Evolutionary conservation across 1,140 invertebrate species (phyloP), one percentile per base, ranked within the genome.

Genomic region (Hesperophylax magnus): DNA sequence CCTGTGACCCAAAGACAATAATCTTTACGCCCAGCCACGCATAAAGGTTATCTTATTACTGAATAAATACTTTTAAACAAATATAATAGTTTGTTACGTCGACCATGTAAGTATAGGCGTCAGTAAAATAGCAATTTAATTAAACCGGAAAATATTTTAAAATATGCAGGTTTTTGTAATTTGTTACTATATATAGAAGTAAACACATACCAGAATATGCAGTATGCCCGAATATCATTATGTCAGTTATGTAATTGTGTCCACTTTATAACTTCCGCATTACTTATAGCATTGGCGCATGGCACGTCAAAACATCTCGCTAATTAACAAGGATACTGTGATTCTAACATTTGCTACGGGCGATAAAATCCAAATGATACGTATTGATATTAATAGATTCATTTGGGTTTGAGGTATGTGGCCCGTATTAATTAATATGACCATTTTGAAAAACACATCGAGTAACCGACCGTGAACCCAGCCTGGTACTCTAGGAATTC

Each of bases 381-480:
- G 15, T 22, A 24, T 31, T 65, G 20, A 3, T 34, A 69, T 69
- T 39, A 39, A 69, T 69, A 69, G 65, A 47, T 69, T 69, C 27
- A 18, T 15, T n/a, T 47, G 61, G 5, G 34, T n/a, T 39, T 17
- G 17, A 34, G 27, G 17, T 39, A 69, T 69, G 65, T 47, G 65
- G 65, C 39, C 34, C 17, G 65, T 20, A 22, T 69, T 52, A 69
- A 69, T 69, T 47, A 69, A 15, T 39, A 47, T 39, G 14, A 34
- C 31, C 17, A 69, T 34, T 69, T 11, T 69, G 14, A 34, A 39
- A 34, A 69, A 69, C 27, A 47, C 20, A 39, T n/a, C 65, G 20
- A 39, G 17, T 69, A 69, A 69, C 15, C 65, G 65, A 69, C 65
- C 65, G 34, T 69, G 65, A 69, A 69, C 65, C 65, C 17, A 18